Base-by-base conservation (phyloP, 2,113 vertebrate species). In the Dipodomys merriami region DNA sequence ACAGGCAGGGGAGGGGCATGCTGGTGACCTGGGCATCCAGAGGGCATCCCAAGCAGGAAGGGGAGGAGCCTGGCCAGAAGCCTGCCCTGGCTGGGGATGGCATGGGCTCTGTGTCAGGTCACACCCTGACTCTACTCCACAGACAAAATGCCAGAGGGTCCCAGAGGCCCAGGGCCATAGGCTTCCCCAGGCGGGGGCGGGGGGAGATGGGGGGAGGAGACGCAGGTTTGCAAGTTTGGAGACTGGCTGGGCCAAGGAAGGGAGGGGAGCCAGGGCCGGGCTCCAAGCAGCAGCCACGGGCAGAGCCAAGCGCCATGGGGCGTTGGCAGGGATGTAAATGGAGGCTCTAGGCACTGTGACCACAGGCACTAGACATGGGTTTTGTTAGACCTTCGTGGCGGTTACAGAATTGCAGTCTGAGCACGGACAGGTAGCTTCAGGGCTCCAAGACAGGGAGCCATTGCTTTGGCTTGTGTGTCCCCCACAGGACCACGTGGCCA, bases 301-400 rank as follows among this genome's bases (percentile, higher is more conserved):
- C 71, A 44, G 25, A 25, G 86, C 39, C 33, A 2, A 2, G 29
- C 30, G 60, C n/a, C 3, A 3, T 5, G 33, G 33, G 53, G 9
- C 10, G 12, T 2, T 5, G 16, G 11, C 19, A 1, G 13, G n/a
- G 44, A 67, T 5, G 4, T 5, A 30, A 30, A 0, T 0, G 39
- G 77, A 2, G n/a, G 22, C 49, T 16, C 35, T 29, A 9, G 30
- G 23, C 73, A 30, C 39, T 0, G 53, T 0, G 18, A 67, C 25
- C 49, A 19, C 46, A 46, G 71, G n/a, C 4, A 10, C 57, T 6
- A 1, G 85, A 15, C 49, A 22, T 11, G 7, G 71, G 15, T 33
- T 30, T 27, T 49, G 49, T 53, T 29, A 22, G 80, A 25, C 7
- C 27, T 44, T 3, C 6, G 57, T 6, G 25, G 86, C 25, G 10